Percentiles rank a stretch among this genome's conserved stretches.
Evolutionary conservation across 1,140 invertebrate genomes (phyloP).

Genomic region (Tetraneura akinire): DNA sequence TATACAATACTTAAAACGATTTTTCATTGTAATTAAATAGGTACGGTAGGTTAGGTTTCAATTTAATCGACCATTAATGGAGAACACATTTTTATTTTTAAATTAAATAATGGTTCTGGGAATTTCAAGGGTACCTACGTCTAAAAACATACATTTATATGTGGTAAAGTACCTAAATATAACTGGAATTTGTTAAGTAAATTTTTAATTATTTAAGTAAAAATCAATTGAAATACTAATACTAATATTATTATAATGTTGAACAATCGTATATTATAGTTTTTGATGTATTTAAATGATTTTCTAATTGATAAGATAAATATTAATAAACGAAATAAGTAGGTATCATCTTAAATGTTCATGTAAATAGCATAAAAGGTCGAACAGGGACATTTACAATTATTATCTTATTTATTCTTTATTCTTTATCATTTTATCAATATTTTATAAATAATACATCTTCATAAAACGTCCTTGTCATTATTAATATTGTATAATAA

Average conservation of each 20-base stretch:
- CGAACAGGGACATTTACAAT: constrained; percentile 14
- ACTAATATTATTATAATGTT: too few species aligned
- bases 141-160: not conserved
- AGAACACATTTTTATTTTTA: not conserved
- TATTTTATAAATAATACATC: constrained; percentile 38
- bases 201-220: not conserved
- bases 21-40: constrained; percentile 15
- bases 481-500: constrained; percentile 8
- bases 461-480: not conserved
- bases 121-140: constrained; percentile 19
- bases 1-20: not conserved
- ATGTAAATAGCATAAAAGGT: constrained; percentile 34
- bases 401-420: too few species aligned
- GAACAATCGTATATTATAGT: not conserved
- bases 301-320: too few species aligned
- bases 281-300: not conserved
- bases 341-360: not conserved
- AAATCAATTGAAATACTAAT: too few species aligned
- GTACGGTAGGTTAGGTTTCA: too few species aligned
- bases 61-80: not conserved
- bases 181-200: not conserved
- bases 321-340: not conserved
- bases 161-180: not conserved
- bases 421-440: too few species aligned
- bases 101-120: not conserved